Evolutionary conservation across 2,888 invertebrate genomes (phyloP), one percentile per base, ranked within the genome.

Genomic region (Calameuta pallipes): DNA sequence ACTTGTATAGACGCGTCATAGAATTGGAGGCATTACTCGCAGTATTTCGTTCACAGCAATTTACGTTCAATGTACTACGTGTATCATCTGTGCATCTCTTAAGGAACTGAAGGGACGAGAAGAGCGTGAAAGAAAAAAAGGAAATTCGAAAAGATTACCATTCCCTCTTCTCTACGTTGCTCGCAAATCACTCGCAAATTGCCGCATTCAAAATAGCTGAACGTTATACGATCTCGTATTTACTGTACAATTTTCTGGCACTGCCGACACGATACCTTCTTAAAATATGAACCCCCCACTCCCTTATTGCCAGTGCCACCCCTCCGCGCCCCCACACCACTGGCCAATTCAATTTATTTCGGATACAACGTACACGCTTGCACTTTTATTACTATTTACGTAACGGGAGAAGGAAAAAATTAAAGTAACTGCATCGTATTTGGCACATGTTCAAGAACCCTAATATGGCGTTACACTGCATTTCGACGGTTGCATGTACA

Each of bases 381-480:
- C 80, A 77, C 81, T 84, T 86, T 85, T 86, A 86, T 85, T 83
- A 84, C 83, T 85, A 81, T 86, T 85, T 86, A 85, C 83, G 82
- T 69, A 36, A 34, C 70, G 35, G 68, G 73, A 74, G 71, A 69
- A 77, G 77, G 76, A 77, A 82, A 79, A 77, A 79, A 84, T 85
- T 84, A 82, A 84, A 84, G 82, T 83, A 82, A 79, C 80, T 79
- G 80, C 82, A 80, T 78, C 83, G 85, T 82, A 84, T 83, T 87
- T 87, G 87, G 87, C 87, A 83, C 79, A 76, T 81, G 85, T 87
- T 87, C 87, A 86, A 85, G 81, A 81, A 76, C 79, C 82, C 81
- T 83, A 83, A 82, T 79, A 81, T 80, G 79, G 83, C 84, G 56
- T 56, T 56, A 56, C 56, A 56, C 56, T 56, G 56, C 56, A 56